Base-by-base conservation (phyloP, 2,797 vertebrate species). In the Hirundo rustica region DNA sequence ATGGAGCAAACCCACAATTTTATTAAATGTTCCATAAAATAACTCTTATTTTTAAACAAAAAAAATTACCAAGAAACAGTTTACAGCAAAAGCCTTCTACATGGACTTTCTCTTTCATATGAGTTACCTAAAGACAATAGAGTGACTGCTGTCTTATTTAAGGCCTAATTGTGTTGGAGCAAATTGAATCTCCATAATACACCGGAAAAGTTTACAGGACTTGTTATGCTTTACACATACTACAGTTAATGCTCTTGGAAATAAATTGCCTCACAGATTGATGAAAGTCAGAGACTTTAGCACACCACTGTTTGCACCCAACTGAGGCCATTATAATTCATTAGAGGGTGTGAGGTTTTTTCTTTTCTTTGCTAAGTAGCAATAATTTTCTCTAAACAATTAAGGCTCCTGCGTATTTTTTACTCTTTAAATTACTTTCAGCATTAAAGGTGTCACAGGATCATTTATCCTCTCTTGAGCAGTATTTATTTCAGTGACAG, bases 331-430 rank as follows among this genome's bases (percentile, higher is more conserved):
- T 96, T 85, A 95, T 75, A 85, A 84, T 93, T 94, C 89, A 91
- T 91, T 91, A 95, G 47, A 85, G 32, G 23, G 27, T 74, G 38
- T 58, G 21, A 1, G 10, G 5, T 55, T 87, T 82, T 77, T 32
- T 30, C 30, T 72, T 91, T 94, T 67, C 89, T 91, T 89, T 80
- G 50, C 57, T 85, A 96, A 93, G 76, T 58, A 92, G 89, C 70
- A 93, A 88, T 91, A 91, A 68, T 85, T 95, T 95, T 96, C 76
- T 68, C 81, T 75, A 93, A 89, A 94, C 82, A 95, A 89, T 92
- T 93, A 95, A 89, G 58, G 82, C 21, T 83, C 72, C 57, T 64
- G 19, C 74, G 30, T 61, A 48, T 72, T 89, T 83, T 92, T 91
- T 64, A 83, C 72, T 34, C 68, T 88, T 94, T 91, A 93, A 95